Evolutionary conservation across 2,888 invertebrate species (phyloP), one percentile per base, ranked within the genome.

Genomic region (Chouioia cunea): DNA sequence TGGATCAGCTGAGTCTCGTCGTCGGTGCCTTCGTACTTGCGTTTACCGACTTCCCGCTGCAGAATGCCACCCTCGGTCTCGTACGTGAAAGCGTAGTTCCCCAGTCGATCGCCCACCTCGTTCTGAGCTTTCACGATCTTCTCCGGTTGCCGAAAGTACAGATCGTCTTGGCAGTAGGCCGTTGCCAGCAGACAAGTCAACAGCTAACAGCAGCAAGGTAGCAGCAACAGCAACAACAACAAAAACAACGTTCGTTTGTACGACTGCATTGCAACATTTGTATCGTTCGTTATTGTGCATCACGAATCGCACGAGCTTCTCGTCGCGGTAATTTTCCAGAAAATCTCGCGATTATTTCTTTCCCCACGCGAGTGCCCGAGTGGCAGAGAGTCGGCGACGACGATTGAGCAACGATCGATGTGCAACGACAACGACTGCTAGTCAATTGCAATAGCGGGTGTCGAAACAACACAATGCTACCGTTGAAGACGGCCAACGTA

Each of bases 61-160:
- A 85, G 75, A 43, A 85, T 85, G 1, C 85, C 85, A 15, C 85
- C 85, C 66, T 83, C 85, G 16, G 85, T 85, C 73, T 85, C 83
- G 67, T 85, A 85, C 0, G 79, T 62, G 68, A 84, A 83, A 4
- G 80, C 79, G 63, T 85, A 85, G 68, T 81, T 79, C 43, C 85
- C 85, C 14, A 81, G 80, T 3, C 76, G 78, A 44, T 85, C 85
- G 4, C 85, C 85, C 2, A 84, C 76, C 59, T 82, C 77, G 47
- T 81, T 80, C 10, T 79, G 75, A 0, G 80, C 79, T 44, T 79
- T 81, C 0, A 85, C 67, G 43, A 82, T 74, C 68, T 84, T 84
- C 65, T 85, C 85, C 0, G 85, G 85, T 60, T 82, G 79, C 3
- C 77, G 79, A 74, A 84, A 85, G 69, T 85, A 85, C 47, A 62